These are phyloP conservation scores for Prionchulus punctatus DNA, from an alignment of 2,888 invertebrate genomes.

Conservation along the genomic window DNA sequence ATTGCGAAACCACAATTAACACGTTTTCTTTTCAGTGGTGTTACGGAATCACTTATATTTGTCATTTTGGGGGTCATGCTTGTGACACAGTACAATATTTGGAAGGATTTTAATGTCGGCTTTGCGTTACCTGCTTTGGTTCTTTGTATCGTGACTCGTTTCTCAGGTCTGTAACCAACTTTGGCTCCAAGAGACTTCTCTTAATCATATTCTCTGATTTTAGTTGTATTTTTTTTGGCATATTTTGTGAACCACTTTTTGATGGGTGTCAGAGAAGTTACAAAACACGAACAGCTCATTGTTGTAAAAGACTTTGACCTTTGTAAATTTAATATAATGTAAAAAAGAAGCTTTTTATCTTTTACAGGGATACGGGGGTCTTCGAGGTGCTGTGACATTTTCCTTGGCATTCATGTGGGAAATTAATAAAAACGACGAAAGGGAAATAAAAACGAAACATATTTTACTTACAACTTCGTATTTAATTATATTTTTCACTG, in stretches of 20 bases:
- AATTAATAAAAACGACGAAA: not conserved
- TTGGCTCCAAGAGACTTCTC: not conserved
- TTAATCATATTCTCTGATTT: conserved; percentile 13
- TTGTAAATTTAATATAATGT: not conserved
- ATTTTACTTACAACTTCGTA: conserved; percentile 36
- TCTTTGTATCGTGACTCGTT: conserved; percentile 37
- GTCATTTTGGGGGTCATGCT: conserved; percentile 43
- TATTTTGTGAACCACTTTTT: conserved; percentile 38
- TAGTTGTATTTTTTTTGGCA: conserved; percentile 40
- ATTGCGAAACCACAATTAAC: not conserved
- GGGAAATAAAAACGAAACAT: conserved; percentile 21
- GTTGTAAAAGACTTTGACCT: conserved; percentile 31
- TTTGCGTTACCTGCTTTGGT: conserved; percentile 38
- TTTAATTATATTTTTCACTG: conserved; percentile 36
- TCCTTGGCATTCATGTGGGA: conserved; percentile 41
- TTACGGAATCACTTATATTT: conserved; percentile 43
- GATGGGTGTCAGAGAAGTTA: conserved; percentile 35
- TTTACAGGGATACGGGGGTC: conserved; percentile 41
- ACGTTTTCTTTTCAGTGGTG: conserved; percentile 31
- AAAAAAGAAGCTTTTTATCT: not conserved
- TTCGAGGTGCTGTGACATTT: conserved; percentile 44
- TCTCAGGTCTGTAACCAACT: conserved; percentile 28
- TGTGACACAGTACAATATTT: conserved; percentile 20
- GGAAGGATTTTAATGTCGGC: conserved; percentile 38
- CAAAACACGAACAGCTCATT: conserved; percentile 42